Evolutionary conservation across 1,140 invertebrate species (phyloP).

Genomic region (Ceratosolen solmsi): DNA sequence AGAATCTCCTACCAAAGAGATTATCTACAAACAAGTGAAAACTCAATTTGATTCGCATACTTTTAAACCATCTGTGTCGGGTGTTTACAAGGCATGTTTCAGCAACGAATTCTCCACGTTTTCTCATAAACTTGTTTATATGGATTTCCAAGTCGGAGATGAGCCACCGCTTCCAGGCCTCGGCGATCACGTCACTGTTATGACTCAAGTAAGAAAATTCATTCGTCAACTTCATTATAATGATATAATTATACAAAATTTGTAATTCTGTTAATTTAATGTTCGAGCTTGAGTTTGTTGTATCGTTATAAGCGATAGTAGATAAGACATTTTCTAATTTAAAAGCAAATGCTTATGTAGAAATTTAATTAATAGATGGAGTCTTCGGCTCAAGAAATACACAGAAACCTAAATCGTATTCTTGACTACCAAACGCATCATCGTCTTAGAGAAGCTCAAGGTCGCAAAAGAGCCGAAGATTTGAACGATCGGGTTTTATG

Average conservation of each 20-base stretch:
- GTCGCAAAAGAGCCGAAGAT: slow-evolving; percentile 95
- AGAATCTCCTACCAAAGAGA: slow-evolving; percentile 89
- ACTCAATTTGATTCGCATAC: slow-evolving; percentile 95
- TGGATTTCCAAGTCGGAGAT: slow-evolving; percentile 97
- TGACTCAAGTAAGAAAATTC: too few species aligned
- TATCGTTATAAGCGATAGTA: not conserved
- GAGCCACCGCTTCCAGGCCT: slow-evolving; percentile 89
- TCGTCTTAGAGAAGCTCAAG: slow-evolving; percentile 92
- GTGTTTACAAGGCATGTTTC: slow-evolving; percentile 94
- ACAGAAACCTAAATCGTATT: slow-evolving; percentile 89
- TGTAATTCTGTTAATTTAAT: too few species aligned
- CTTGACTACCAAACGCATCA: slow-evolving; percentile 98
- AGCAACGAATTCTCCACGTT: slow-evolving; percentile 99
- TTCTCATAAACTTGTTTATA: slow-evolving; percentile 99
- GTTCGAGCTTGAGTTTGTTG: not conserved
- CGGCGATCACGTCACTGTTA: slow-evolving; percentile 91
- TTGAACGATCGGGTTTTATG: slow-evolving; percentile 93
- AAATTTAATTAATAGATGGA: slow-evolving; percentile 83
- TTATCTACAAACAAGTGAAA: slow-evolving; percentile 94
- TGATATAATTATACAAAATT: too few species aligned
- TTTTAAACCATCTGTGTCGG: slow-evolving; percentile 84
- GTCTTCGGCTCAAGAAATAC: slow-evolving; percentile 89
- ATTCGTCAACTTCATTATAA: too few species aligned
- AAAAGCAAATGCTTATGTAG: slow-evolving; percentile 27
- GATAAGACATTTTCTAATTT: slow-evolving; percentile 20